Evolutionary conservation across 2,113 vertebrate species (phyloP).

Genomic region (Callospermophilus lateralis): DNA sequence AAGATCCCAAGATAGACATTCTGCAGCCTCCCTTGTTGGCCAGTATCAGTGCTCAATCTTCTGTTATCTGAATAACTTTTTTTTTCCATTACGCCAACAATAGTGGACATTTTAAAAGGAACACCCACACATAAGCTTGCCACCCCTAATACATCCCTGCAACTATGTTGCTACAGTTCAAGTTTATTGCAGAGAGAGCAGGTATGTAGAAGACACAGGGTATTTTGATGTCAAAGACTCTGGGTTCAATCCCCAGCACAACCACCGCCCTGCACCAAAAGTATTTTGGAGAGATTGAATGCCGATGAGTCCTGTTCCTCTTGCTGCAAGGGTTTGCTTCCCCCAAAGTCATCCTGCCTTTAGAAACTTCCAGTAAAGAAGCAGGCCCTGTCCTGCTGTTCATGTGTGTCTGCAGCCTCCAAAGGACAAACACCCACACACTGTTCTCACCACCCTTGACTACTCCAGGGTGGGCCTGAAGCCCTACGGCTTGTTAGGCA

Average conservation of each 20-base stretch:
- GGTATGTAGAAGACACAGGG: background rate
- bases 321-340: too few species aligned
- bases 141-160: background rate
- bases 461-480: rapidly evolving
- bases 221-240: background rate
- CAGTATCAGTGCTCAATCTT: background rate
- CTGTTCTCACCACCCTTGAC: background rate
- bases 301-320: background rate
- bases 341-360: background rate
- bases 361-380: background rate
- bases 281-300: background rate
- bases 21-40: background rate
- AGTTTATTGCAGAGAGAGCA: background rate
- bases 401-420: background rate
- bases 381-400: background rate
- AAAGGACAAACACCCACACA: background rate
- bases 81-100: background rate
- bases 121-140: background rate
- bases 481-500: background rate
- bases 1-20: background rate
- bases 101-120: background rate
- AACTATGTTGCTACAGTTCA: background rate
- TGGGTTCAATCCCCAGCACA: background rate
- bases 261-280: background rate
- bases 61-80: background rate